Conservation (phyloP, 2,113 vertebrate species). For the Tretioscincus oriximinensis region DNA sequence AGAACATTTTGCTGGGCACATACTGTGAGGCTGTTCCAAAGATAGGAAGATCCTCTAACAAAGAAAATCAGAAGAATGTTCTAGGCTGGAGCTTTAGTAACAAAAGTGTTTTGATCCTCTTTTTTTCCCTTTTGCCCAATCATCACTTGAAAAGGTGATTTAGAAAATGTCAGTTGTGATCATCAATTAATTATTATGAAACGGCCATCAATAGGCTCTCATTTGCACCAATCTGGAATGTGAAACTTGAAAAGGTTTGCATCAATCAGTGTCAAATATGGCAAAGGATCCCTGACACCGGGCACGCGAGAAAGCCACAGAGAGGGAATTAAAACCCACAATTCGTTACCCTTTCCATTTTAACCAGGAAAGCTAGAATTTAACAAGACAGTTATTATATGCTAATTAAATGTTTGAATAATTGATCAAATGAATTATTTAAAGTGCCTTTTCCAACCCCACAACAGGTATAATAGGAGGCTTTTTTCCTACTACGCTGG, state of each 20-base stretch:
- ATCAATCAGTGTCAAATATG: background rate
- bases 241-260: constrained; percentile 6
- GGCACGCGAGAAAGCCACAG: constrained; percentile 33
- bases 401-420: constrained; percentile 73
- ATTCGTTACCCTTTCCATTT: constrained; percentile 56
- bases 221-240: background rate
- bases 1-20: background rate
- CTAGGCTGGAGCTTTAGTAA: background rate
- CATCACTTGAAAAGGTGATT: background rate
- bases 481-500: constrained; percentile 39
- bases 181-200: background rate
- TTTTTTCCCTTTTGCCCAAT: background rate
- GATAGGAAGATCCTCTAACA: background rate
- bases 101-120: background rate
- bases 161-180: background rate
- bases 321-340: background rate
- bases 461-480: constrained; percentile 44
- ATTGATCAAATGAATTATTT: constrained; percentile 69
- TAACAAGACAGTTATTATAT: constrained; percentile 60
- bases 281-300: background rate
- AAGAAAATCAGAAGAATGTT: background rate
- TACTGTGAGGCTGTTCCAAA: background rate
- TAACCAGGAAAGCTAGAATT: constrained; percentile 49
- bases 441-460: constrained; percentile 58
- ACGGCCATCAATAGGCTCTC: background rate